Percentiles rank a stretch among this genome's conserved stretches.
Evolutionary conservation across 92 coral and sea anemone species (phyloP).

Genomic region (Meandrina meandrites): DNA sequence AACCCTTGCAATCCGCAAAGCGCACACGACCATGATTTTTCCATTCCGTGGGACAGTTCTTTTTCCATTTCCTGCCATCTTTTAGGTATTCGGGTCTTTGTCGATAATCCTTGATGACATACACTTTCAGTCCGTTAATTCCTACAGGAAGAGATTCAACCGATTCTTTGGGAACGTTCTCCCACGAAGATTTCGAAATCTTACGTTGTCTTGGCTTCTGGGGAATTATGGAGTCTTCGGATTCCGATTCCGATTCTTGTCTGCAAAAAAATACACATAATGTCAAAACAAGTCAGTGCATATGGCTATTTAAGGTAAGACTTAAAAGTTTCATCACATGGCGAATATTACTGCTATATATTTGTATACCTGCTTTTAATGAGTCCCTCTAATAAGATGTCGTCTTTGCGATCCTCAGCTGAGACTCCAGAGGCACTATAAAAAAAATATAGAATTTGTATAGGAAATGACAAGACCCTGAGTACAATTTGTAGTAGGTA

Average conservation of each 20-base stretch:
- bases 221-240: conserved; percentile 26
- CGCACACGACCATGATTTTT: conserved; percentile 50
- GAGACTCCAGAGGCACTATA: neutral
- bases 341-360: neutral
- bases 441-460: no score
- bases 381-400: neutral
- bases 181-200: neutral
- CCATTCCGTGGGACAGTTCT: conserved; percentile 53
- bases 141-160: neutral
- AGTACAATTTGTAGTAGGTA: no score
- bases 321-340: neutral
- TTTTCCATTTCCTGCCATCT: conserved; percentile 58
- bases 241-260: conserved; percentile 24
- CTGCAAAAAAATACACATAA: conserved; percentile 4
- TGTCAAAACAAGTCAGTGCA: conserved; percentile 1
- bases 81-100: conserved; percentile 2
- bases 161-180: neutral
- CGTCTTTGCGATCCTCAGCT: conserved; percentile 15
- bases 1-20: conserved; percentile 57
- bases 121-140: conserved; percentile 34
- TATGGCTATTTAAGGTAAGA: conserved; percentile 1
- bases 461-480: no score
- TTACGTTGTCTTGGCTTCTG: conserved; percentile 38
- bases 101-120: conserved; percentile 13
- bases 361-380: conserved; percentile 27